A percentile compares a stretch with the other conserved stretches of the same genome.
These are phyloP conservation scores for Adrianichthys oophorus DNA, from an alignment of 2,797 vertebrate species.

Conservation along the genomic window DNA sequence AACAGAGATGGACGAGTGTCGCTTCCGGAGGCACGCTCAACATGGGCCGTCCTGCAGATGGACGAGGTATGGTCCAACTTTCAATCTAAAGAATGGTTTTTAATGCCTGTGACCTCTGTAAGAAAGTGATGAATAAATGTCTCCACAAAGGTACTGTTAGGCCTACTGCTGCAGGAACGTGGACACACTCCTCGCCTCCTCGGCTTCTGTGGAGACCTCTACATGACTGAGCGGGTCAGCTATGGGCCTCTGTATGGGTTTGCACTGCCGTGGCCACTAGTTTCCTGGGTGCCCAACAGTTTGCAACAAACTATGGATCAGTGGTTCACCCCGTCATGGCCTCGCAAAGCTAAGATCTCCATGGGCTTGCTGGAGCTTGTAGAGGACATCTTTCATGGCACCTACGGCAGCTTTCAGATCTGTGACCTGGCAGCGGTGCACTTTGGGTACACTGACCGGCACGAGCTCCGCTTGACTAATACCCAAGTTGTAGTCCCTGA, in stretches of 20 bases:
- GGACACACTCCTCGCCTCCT: constrained; percentile 94
- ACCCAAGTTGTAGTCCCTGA: constrained; percentile 88
- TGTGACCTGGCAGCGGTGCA: constrained; percentile 89
- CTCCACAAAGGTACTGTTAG: constrained; percentile 83
- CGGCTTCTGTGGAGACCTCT: constrained; percentile 96
- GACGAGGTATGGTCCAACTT: constrained; percentile 77
- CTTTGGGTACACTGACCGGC: constrained; percentile 72
- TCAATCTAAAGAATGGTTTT: too few relatives aligned
- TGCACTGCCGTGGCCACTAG: constrained; percentile 90
- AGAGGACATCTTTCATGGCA: constrained; percentile 97
- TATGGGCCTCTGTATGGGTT: constrained; percentile 94
- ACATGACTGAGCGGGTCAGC: constrained; percentile 91
- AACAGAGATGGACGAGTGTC: constrained; percentile 96
- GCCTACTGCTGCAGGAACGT: constrained; percentile 92
- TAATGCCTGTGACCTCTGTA: background rate
- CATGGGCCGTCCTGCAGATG: constrained; percentile 95
- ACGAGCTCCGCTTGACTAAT: constrained; percentile 86
- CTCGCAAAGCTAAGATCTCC: constrained; percentile 96
- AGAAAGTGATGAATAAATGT: background rate
- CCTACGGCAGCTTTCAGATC: constrained; percentile 97
- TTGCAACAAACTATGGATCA: constrained; percentile 92
- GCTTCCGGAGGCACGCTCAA: constrained; percentile 93
- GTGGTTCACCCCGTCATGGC: constrained; percentile 96
- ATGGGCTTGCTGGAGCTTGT: constrained; percentile 97
- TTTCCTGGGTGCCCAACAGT: constrained; percentile 88